A percentile compares a stretch with the other conserved stretches of the same genome.
phyloP scores from a whole-genome alignment of 2,797 vertebrate species.

The Pseudochirops cupreus region DNA sequence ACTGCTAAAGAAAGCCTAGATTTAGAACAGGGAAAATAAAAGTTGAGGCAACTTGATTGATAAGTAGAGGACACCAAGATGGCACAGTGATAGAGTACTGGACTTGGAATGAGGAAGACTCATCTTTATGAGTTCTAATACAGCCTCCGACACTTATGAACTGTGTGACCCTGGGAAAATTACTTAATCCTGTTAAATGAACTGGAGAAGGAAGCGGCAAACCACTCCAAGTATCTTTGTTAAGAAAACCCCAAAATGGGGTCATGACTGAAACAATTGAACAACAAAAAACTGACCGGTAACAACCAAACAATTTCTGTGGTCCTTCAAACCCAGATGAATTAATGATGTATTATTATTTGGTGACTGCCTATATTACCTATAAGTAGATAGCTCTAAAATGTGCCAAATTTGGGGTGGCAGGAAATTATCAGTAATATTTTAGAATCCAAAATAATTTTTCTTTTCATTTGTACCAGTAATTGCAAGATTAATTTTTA shows the following conservation, averaged over 20 bases:
- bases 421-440: neutral
- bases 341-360: constrained; percentile 8
- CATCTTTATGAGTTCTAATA: too few relatives aligned
- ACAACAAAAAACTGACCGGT: neutral
- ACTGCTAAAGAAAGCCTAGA: neutral
- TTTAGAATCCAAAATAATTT: neutral
- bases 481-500: too few relatives aligned
- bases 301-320: neutral
- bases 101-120: too few relatives aligned
- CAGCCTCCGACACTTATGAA: too few relatives aligned
- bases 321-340: constrained; percentile 28
- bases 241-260: too few relatives aligned
- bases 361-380: constrained; percentile 39
- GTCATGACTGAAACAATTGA: too few relatives aligned
- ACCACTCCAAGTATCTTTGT: too few relatives aligned
- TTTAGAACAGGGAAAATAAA: neutral
- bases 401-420: neutral
- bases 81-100: too few relatives aligned
- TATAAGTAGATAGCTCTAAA: constrained; percentile 24
- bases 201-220: too few relatives aligned
- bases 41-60: neutral
- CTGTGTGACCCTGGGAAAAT: too few relatives aligned
- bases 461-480: neutral
- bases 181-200: too few relatives aligned
- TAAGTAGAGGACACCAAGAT: neutral